Percentiles rank a stretch among this genome's conserved stretches.
Conservation (phyloP, 2,113 vertebrate genomes). For the Echinops telfairi region DNA sequence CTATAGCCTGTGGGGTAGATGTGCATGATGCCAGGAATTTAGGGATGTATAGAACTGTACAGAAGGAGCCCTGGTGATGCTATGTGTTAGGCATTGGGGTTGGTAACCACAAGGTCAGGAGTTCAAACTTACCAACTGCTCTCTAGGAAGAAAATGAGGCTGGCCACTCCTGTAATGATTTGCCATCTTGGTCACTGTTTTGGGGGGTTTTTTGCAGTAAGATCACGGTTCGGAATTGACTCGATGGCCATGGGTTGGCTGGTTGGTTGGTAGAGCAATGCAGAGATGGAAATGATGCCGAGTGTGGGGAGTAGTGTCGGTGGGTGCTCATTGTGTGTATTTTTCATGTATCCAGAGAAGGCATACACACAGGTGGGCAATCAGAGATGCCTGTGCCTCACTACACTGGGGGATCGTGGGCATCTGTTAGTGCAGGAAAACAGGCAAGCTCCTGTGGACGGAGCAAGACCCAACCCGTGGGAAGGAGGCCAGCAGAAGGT, state of each 20-base stretch:
- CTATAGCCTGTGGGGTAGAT: not conserved
- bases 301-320: not conserved
- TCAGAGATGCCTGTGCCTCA: not conserved
- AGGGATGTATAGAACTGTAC: no score
- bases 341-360: not conserved
- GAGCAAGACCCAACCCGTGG: not conserved
- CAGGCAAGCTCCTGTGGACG: not conserved
- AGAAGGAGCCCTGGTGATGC: no score
- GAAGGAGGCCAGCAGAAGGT: not conserved
- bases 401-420: not conserved
- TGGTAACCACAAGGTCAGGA: no score
- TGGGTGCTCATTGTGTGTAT: not conserved
- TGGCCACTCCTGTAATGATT: no score
- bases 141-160: no score
- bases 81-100: no score
- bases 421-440: not conserved
- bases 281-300: not conserved
- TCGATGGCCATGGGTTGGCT: no score
- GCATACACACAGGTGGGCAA: not conserved
- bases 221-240: no score
- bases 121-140: no score
- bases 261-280: not conserved
- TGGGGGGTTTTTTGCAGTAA: no score
- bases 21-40: not conserved
- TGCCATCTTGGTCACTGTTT: no score